A percentile compares a stretch with the other conserved stretches of the same genome.
These are phyloP conservation scores for Pachyrhynchus sulphureomaculatus DNA, from an alignment of 1,140 invertebrate genomes.

Conservation along the genomic window DNA sequence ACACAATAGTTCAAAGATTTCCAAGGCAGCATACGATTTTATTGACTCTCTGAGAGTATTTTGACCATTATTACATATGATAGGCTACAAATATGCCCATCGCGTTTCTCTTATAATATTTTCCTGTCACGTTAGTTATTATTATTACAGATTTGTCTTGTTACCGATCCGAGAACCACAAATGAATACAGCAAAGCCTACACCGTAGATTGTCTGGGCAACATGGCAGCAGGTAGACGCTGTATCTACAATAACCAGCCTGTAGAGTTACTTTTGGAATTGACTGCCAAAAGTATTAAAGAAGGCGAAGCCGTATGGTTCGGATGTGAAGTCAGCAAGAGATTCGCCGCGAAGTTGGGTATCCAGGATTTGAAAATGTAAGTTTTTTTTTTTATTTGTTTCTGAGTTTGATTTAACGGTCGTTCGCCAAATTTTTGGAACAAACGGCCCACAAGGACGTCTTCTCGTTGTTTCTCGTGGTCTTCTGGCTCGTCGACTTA, in stretches of 20 bases:
- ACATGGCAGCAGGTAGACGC: constrained; percentile 73
- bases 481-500: no score
- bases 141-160: constrained; percentile 78
- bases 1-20: no score
- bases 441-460: no score
- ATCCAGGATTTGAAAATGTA: constrained; percentile 76
- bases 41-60: no score
- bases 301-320: constrained; percentile 88
- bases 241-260: constrained; percentile 89
- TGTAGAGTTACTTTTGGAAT: constrained; percentile 71
- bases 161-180: constrained; percentile 78
- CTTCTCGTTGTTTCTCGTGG: no score
- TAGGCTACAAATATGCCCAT: no score
- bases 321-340: constrained; percentile 86
- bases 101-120: no score
- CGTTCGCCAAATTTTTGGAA: no score
- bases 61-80: no score
- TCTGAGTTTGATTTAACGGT: neutral
- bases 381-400: constrained; percentile 47
- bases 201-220: constrained; percentile 85
- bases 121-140: no score
- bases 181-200: constrained; percentile 77
- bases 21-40: no score
- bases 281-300: constrained; percentile 75
- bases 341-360: constrained; percentile 78